Percentiles rank a stretch among this genome's conserved stretches.
These are phyloP conservation scores for Adineta ricciae DNA, from an alignment of 2,888 invertebrate genomes.

Conservation along the genomic window DNA sequence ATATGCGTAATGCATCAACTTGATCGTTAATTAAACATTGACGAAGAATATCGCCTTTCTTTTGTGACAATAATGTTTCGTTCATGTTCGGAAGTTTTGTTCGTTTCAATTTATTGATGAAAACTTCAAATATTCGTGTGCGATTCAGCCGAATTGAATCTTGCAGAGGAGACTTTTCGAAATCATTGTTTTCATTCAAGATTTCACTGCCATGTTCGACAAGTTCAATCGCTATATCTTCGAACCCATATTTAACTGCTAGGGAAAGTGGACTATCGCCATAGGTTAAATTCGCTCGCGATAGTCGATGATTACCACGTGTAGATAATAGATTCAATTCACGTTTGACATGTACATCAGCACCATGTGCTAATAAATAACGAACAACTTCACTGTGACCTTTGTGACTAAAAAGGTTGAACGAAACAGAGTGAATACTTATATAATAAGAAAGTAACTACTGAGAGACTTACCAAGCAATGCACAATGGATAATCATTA, in stretches of 20 bases:
- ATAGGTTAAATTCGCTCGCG: background rate
- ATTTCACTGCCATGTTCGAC: slow-evolving; percentile 4
- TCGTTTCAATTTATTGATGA: background rate
- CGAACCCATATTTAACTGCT: background rate
- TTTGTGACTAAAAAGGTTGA: background rate
- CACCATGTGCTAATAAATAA: background rate
- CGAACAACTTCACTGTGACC: background rate
- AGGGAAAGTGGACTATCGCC: slow-evolving; percentile 17
- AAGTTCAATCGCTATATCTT: slow-evolving; percentile 9
- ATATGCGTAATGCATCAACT: background rate
- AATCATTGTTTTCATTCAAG: background rate
- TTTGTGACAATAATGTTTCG: background rate
- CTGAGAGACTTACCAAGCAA: background rate
- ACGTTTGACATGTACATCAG: slow-evolving; percentile 16
- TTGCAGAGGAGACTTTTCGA: slow-evolving; percentile 15
- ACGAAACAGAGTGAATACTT: background rate
- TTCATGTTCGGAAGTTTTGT: background rate
- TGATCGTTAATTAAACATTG: slow-evolving; percentile 22
- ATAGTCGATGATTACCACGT: slow-evolving; percentile 20
- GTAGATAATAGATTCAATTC: background rate
- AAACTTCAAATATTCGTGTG: background rate
- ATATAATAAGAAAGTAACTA: background rate
- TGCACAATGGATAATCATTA: background rate
- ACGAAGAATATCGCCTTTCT: slow-evolving; percentile 1
- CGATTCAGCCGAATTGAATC: slow-evolving; percentile 20